Evolutionary conservation across 2,888 invertebrate species (phyloP), one percentile per base, ranked within the genome.

Genomic region (Acanthococcus lagerstroemiae): DNA sequence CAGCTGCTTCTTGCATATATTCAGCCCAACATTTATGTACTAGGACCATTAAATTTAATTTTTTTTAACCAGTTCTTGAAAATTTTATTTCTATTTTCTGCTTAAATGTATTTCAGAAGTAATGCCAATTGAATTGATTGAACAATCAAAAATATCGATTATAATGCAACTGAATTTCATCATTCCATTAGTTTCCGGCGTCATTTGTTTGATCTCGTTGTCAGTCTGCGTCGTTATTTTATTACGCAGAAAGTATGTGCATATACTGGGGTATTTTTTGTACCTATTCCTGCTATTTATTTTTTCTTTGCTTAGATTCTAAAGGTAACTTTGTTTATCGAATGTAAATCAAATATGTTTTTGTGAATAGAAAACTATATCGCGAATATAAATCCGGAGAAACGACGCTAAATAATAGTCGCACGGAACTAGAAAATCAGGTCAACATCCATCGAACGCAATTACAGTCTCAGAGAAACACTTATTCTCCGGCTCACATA

Each of bases 81-180:
- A n/a, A n/a, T n/a, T n/a, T n/a, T n/a, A n/a, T n/a, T n/a, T n/a
- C n/a, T n/a, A n/a, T n/a, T n/a, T n/a, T n/a, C n/a, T n/a, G n/a
- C n/a, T n/a, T n/a, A n/a, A n/a, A n/a, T n/a, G n/a, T n/a, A 22
- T 52, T 58, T 22, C 72, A 74, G 74, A 73, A 56, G 70, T 71
- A 37, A 68, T 73, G 57, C 72, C 73, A 5, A 70, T 73, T n/a
- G 78, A 79, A 70, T 70, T 77, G 9, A 74, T 77, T 30, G 75
- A 76, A 72, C 77, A 78, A 67, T 75, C 75, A 44, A 74, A 76
- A 17, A 72, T 73, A 15, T 72, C 75, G 15, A 74, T 77, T 9
- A 76, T 78, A 57, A 76, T 76, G 67, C 75, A 78, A 50, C 73
- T 79, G 1, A 79, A 78, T 70, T 75, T 79, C 4, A 72, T 79